Conservation (phyloP, 30 jellyfish, hydroid and myxozoan genomes). For the Hydra vulgaris region DNA sequence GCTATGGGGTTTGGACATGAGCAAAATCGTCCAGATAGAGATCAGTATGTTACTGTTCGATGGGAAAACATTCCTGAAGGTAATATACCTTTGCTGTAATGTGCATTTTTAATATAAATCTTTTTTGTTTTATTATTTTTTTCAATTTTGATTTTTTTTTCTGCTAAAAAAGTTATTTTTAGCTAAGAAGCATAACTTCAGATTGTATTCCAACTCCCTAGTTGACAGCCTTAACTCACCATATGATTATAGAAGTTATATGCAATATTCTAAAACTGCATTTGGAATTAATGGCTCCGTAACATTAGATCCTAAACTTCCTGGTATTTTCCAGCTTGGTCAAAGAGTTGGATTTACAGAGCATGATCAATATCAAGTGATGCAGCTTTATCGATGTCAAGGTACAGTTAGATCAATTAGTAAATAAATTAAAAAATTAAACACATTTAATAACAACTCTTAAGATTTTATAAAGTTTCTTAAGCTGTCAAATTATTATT, state of each 20-base stretch:
- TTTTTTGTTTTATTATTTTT: too few species aligned
- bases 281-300: conserved; percentile 64
- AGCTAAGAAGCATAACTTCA: conserved; percentile 71
- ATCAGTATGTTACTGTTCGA: conserved; percentile 1
- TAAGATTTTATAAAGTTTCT: background rate
- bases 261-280: conserved; percentile 84
- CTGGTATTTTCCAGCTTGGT: conserved; percentile 68
- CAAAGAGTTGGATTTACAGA: conserved; percentile 74
- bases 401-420: conserved; percentile 22
- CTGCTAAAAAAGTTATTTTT: background rate
- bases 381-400: conserved; percentile 64
- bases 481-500: background rate
- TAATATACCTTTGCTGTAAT: background rate
- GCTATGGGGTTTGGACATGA: conserved; percentile 36
- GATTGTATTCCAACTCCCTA: conserved; percentile 37
- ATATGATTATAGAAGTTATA: conserved; percentile 62
- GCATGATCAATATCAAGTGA: conserved; percentile 56
- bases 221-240: conserved; percentile 77
- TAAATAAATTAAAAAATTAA: too few species aligned
- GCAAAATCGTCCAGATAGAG: conserved; percentile 32
- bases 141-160: background rate
- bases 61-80: conserved; percentile 32
- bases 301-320: conserved; percentile 55
- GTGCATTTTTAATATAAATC: too few species aligned
- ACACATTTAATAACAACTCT: too few species aligned